Evolutionary conservation across 2,888 invertebrate species (phyloP), one percentile per base, ranked within the genome.

Genomic region (Eupithecia tripunctaria): DNA sequence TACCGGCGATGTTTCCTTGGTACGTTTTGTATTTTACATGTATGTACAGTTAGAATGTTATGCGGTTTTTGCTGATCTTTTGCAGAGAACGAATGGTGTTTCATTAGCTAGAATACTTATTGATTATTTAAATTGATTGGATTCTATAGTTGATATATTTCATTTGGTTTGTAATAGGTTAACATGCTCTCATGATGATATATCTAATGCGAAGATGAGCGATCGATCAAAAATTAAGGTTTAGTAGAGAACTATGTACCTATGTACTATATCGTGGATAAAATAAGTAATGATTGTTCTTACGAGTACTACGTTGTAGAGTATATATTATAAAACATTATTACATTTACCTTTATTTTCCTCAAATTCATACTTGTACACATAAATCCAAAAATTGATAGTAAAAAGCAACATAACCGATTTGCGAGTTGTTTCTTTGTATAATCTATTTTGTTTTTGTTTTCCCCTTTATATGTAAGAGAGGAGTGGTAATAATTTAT

Each of bases 391-490:
- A 94, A 85, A 93, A 94, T 94, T 94, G 92, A 93, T 94, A 94
- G 94, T 94, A 94, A 94, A 93, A 93, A 92, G 90, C 93, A 93
- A 94, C 94, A 92, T 94, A 94, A 94, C 93, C 92, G 91, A 94
- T 87, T 81, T 86, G 82, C 86, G 84, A 89, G 89, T 91, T 89
- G 91, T 93, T 93, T 91, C 89, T 90, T 86, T 75, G 67, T 68
- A 63, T 80, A 80, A 76, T 82, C 79, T 78, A 78, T 83, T 84
- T 78, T 85, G 80, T 85, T 86, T 83, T 84, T 76, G 84, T 85
- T 86, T 82, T 82, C 82, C 73, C 80, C 83, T 78, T 56, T 51
- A 59, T 4, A 63, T 29, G 64, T 29, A 60, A 15, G 29, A 14
- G 8, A 56, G 38, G 59, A 8, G 38, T 38, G 38, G 12, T 38